Base-by-base conservation (phyloP, 2,888 invertebrate genomes). In the Kuschelorhynchus macadamiae region DNA sequence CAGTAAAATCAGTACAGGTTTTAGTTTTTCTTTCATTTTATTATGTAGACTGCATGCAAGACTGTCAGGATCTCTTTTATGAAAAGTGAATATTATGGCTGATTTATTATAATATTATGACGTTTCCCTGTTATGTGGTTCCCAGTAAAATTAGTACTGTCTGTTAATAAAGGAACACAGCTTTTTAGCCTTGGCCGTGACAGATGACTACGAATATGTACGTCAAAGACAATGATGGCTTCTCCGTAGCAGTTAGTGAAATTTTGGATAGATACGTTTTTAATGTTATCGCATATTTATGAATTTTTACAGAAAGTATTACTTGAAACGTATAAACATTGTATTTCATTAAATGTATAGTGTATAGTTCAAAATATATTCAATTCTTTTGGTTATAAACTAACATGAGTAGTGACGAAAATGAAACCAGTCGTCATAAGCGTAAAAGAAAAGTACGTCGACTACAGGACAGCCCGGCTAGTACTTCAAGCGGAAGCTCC, bases 341-440 rank as follows among this genome's bases (percentile, higher is more conserved):
- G 17, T 18, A 56, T 56, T 32, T 9, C 30, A 41, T 44, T 32
- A 44, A 56, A 42, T 25, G 21, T 41, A 52, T 52, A 36, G 52
- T 52, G 52, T 52, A n/a, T n/a, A 39, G 21, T 52, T 14, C 8
- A 39, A 39, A 21, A 12, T 52, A 52, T 21, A 12, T 17, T 17
- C 11, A 52, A 39, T 20, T 12, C 9, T 20, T 12, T 16, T 39
- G 18, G 7, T 14, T 21, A 21, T 3, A 33, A 18, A 17, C 17
- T 16, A 17, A 57, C 20, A 73, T 73, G 73, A 81, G 80, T 76
- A 80, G 81, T 76, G 81, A 81, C 67, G 80, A 80, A 46, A 78
- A 80, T 75, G 81, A 81, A 77, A 74, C 74, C 59, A 74, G 70
- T 62, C 68, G 21, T 55, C 71, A 72, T 42, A 71, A 72, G 62